Conservation (phyloP, 2,888 invertebrate species). For the Masnerella sp. region DNA sequence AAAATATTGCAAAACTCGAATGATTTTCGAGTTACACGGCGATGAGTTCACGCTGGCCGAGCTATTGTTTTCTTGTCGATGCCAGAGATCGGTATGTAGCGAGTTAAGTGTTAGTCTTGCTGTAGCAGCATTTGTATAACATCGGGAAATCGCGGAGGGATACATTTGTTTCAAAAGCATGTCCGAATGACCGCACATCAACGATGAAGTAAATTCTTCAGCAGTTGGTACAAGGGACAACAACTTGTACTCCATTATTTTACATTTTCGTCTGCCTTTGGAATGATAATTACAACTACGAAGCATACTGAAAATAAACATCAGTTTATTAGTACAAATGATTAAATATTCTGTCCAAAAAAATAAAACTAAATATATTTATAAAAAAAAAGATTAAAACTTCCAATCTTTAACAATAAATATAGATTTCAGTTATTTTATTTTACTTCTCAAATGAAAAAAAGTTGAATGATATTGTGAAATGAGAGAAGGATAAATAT, state of each 20-base stretch:
- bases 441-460: too few relatives aligned
- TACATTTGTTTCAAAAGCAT: conserved; percentile 43
- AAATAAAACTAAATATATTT: too few relatives aligned
- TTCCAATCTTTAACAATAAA: too few relatives aligned
- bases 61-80: conserved; percentile 55
- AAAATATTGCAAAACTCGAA: conserved; percentile 42
- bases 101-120: conserved; percentile 33
- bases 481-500: too few relatives aligned
- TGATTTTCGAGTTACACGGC: conserved; percentile 46
- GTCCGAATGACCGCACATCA: conserved; percentile 43
- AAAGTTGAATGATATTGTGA: not conserved
- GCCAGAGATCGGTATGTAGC: conserved; percentile 49
- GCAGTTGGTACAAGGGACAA: too few relatives aligned
- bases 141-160: conserved; percentile 39
- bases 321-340: conserved; percentile 8
- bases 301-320: conserved; percentile 63
- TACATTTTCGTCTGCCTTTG: conserved; percentile 60
- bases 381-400: too few relatives aligned
- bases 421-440: too few relatives aligned
- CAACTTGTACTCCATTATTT: conserved; percentile 54
- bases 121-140: conserved; percentile 39
- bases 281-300: conserved; percentile 63
- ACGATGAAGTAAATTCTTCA: too few relatives aligned
- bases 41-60: conserved; percentile 48
- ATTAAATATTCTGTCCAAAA: not conserved